phyloP scores from a whole-genome alignment of 2,888 invertebrate genomes.

The Nephrotoma flavescens region DNA sequence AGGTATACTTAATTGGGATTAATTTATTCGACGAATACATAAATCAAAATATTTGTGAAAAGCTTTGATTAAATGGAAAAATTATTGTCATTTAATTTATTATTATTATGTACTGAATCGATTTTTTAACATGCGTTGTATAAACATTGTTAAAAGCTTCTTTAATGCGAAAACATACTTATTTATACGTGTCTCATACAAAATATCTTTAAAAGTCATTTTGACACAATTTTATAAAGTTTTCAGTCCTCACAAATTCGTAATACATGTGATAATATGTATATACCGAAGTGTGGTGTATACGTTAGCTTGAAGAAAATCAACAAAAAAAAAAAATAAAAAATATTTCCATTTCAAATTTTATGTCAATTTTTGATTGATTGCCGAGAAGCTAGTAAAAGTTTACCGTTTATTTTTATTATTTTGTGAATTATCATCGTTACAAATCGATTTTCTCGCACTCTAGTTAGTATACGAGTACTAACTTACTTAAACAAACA shows the following conservation, averaged over 20 bases:
- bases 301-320: neutral
- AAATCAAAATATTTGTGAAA: neutral
- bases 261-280: neutral
- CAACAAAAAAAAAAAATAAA: neutral
- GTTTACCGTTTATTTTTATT: neutral
- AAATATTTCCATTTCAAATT: neutral
- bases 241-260: neutral
- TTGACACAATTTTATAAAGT: neutral
- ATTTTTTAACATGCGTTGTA: neutral
- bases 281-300: neutral
- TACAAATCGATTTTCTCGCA: neutral
- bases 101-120: neutral
- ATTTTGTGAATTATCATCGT: neutral
- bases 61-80: neutral
- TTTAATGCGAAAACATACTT: neutral
- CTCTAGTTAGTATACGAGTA: neutral
- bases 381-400: neutral
- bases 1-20: neutral
- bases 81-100: neutral
- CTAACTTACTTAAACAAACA: neutral
- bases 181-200: neutral
- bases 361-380: neutral
- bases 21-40: neutral
- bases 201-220: neutral
- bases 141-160: neutral